phyloP scores from a whole-genome alignment of 2,113 vertebrate species.

The Epinephelus fuscoguttatus region DNA sequence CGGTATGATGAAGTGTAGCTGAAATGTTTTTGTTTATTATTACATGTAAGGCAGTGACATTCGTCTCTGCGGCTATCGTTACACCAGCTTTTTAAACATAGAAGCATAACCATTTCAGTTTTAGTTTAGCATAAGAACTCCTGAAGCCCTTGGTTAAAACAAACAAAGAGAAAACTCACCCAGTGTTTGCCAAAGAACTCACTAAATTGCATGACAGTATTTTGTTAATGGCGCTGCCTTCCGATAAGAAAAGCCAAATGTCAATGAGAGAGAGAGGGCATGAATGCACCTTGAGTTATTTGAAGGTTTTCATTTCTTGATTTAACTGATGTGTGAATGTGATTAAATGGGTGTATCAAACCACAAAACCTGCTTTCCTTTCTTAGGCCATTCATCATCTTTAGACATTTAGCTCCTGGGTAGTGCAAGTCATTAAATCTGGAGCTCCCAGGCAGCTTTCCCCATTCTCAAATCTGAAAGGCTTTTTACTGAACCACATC shows the following conservation, averaged over 20 bases:
- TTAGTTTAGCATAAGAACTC: neutral
- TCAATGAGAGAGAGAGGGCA: conserved; percentile 37
- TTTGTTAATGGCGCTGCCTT: conserved; percentile 34
- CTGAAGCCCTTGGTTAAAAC: neutral
- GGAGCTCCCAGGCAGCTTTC: conserved; percentile 64
- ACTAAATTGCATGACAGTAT: conserved; percentile 32
- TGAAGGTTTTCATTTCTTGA: conserved; percentile 66
- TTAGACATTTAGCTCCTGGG: conserved; percentile 71
- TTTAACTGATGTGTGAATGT: conserved; percentile 67
- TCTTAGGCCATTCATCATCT: conserved; percentile 75
- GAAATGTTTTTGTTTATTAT: conserved; percentile 23
- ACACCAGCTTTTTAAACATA: conserved; percentile 1
- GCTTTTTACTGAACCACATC: conserved; percentile 76
- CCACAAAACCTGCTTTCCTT: conserved; percentile 69
- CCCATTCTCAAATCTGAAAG: conserved; percentile 71
- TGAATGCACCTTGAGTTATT: conserved; percentile 60
- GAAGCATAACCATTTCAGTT: neutral
- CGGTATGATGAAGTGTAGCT: conserved; percentile 17
- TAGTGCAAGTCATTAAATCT: conserved; percentile 76
- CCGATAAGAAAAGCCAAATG: conserved; percentile 45
- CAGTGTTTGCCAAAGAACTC: conserved; percentile 27
- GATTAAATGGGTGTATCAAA: conserved; percentile 73
- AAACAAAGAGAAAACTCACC: neutral
- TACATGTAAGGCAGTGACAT: conserved; percentile 10
- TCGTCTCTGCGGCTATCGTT: neutral